Base-by-base conservation (phyloP, 2,113 vertebrate genomes). In the Oenanthe oenanthe region DNA sequence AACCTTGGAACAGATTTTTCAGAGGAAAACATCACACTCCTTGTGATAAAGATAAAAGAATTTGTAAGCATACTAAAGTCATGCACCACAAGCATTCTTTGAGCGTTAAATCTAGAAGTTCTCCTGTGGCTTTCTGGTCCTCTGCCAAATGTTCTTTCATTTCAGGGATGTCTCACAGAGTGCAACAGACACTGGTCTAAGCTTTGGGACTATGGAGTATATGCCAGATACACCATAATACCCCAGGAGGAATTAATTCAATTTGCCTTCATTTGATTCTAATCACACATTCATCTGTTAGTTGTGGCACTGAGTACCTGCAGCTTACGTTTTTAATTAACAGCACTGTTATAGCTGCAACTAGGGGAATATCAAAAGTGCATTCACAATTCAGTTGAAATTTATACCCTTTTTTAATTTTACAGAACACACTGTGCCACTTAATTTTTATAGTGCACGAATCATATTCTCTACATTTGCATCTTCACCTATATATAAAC, bases 201-300 rank as follows among this genome's bases (percentile, higher is more conserved):
- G 40, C 36, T 81, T 93, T 87, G 84, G 70, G 77, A 75, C 31
- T 16, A 16, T 26, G 15, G 29, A 71, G 10, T 40, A 10, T 63
- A 24, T 60, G 50, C 34, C 63, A 77, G 42, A 32, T 60, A 63
- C 22, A 81, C 20, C 42, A 63, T 38, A 38, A 31, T 82, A 62
- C n/a, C 76, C n/a, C 86, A 87, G 9, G 73, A 95, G 84, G 65
- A 95, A 87, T 95, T 85, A 93, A 95, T 79, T 95, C 80, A 95
- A 75, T 97, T 96, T 97, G 25, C 61, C 53, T 95, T 91, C 61
- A 82, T 95, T 92, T 95, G 50, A 93, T 65, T 54, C 61, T 92
- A 96, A 96, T 97, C 93, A 87, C 53, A 58, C 60, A 77, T 95
- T 97, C 83, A 94, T 91, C 91, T 96, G 63, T 77, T 89, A 88